Evolutionary conservation across 2,797 vertebrate genomes (phyloP), one percentile per base, ranked within the genome.

Genomic region (Helicolenus hilgendorfi): DNA sequence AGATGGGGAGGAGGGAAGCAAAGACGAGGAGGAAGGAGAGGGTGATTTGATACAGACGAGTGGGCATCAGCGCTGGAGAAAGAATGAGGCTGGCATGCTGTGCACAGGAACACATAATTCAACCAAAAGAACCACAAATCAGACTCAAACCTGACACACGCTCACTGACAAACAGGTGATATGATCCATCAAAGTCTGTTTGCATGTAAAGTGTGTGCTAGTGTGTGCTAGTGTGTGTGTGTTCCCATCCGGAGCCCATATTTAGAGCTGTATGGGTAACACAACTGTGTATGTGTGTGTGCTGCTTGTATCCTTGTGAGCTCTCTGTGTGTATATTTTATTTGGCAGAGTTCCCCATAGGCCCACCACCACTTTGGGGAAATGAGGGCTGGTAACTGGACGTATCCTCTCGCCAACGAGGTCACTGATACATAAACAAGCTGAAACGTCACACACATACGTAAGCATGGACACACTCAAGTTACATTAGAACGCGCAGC

Each of bases 11-110:
- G 72, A 70, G 63, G 65, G 72, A 63, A 68, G 68, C 59, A 84
- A 90, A 87, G 91, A 86, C 78, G 31, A 59, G 77, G 81, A 86
- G 56, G 45, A 71, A 79, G 73, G 53, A 86, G 85, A 78, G 67
- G 59, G 81, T 83, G 72, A 84, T 91, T 89, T 70, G 38, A 89
- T 79, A 78, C 82, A 87, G 81, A 77, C 59, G 69, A 84, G 65
- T 80, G 63, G 83, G 83, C 84, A 93, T 85, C 77, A 79, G 60
- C 26, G 8, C n/a, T 27, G 78, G 67, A 4, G 80, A 84, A 87
- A 79, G 77, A 84, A 85, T 88, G 79, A 84, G 65, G 74, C 13
- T 78, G 83, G 71, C 85, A 77, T 67, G 85, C 85, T 49, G 58
- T 0, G 26, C 29, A 29, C 3, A 9, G 24, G 38, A 80, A 78